These are phyloP conservation scores for Eciton burchellii DNA, from an alignment of 1,140 invertebrate genomes.

Conservation along the genomic window DNA sequence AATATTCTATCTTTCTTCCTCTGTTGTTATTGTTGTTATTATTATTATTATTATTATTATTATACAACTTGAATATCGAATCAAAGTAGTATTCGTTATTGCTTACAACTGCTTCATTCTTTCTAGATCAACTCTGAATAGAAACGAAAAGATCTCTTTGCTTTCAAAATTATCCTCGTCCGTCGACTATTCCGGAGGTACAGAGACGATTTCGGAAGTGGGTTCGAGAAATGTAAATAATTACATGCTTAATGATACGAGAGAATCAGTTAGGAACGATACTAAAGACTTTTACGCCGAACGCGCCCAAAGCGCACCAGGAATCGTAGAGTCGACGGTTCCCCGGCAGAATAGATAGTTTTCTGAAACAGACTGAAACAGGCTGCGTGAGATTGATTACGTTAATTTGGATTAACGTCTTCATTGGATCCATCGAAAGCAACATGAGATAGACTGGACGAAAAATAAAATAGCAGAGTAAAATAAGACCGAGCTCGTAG, in stretches of 20 bases:
- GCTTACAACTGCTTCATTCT: background rate
- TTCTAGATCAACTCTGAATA: slow-evolving; percentile 28
- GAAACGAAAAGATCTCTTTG: background rate
- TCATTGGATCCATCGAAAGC: background rate
- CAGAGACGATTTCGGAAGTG: slow-evolving; percentile 31
- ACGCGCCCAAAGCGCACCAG: slow-evolving; percentile 50
- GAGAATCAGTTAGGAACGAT: slow-evolving; percentile 6
- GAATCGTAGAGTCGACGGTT: slow-evolving; percentile 19
- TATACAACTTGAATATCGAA: background rate
- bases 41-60: background rate
- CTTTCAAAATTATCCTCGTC: slow-evolving; percentile 25
- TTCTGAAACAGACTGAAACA: background rate
- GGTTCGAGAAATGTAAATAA: background rate
- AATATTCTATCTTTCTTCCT: no score
- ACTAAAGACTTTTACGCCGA: background rate
- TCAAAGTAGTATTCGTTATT: no score
- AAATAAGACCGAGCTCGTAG: no score
- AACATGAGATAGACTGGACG: background rate
- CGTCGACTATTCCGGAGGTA: slow-evolving; percentile 1
- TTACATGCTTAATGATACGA: background rate
- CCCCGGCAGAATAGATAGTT: slow-evolving; percentile 3
- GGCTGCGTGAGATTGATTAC: background rate
- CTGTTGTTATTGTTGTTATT: background rate
- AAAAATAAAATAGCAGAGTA: slow-evolving; percentile 3
- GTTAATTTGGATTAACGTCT: background rate